Evolutionary conservation across 2,797 vertebrate species (phyloP).

Genomic region (Tadarida brasiliensis): DNA sequence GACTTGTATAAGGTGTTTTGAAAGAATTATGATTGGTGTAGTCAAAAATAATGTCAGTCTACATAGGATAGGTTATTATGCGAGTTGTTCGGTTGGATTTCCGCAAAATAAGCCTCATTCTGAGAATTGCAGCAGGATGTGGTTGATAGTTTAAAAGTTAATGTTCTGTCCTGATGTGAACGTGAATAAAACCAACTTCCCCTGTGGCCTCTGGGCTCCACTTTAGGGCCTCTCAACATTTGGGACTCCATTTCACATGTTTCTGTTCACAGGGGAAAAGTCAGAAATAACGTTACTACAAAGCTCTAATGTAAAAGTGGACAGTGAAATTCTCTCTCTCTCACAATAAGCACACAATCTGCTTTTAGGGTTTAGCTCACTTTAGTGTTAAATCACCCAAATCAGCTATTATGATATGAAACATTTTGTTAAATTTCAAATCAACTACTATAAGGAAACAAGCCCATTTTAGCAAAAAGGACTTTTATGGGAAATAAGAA

Average conservation of each 20-base stretch:
- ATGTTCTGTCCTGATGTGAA: neutral
- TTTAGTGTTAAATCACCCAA: neutral
- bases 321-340: too few species aligned
- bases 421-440: neutral
- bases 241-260: neutral
- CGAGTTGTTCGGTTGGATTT: neutral
- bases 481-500: neutral
- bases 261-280: neutral
- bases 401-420: neutral
- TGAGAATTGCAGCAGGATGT: neutral
- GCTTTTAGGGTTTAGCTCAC: neutral
- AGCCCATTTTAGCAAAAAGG: neutral
- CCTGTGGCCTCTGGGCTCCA: fast-evolving
- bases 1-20: neutral
- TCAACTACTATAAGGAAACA: neutral
- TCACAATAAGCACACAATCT: neutral
- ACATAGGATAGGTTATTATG: neutral
- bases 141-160: neutral
- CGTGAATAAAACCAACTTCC: neutral
- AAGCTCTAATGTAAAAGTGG: neutral
- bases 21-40: neutral
- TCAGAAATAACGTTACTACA: neutral
- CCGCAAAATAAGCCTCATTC: neutral
- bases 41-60: neutral
- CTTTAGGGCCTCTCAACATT: neutral